phyloP scores from a whole-genome alignment of 2,113 vertebrate genomes.

The Gobio gobio region DNA sequence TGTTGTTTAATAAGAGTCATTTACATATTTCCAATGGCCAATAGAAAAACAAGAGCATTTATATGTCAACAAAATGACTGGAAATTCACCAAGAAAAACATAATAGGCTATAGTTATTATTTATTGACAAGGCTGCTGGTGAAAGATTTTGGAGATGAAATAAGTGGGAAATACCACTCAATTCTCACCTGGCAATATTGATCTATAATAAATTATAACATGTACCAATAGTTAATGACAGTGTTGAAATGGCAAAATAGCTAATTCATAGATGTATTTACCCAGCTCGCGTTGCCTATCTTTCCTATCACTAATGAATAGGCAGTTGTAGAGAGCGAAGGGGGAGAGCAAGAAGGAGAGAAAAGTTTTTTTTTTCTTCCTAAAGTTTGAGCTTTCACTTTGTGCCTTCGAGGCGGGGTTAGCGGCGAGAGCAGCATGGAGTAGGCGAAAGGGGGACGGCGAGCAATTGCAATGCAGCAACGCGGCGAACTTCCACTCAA shows the following conservation, averaged over 20 bases:
- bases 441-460: slow-evolving; percentile 68
- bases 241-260: neutral
- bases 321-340: slow-evolving; percentile 32
- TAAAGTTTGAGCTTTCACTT: slow-evolving; percentile 83
- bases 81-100: no score
- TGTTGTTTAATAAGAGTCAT: neutral
- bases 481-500: slow-evolving; percentile 80
- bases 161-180: neutral
- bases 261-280: neutral
- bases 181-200: neutral
- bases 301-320: neutral
- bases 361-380: slow-evolving; percentile 61
- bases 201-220: neutral
- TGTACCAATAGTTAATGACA: neutral
- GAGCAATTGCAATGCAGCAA: slow-evolving; percentile 79
- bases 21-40: no score
- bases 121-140: no score
- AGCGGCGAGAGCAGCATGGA: slow-evolving; percentile 65
- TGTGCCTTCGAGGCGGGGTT: slow-evolving; percentile 80
- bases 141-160: neutral
- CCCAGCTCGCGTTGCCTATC: neutral
- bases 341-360: slow-evolving; percentile 25
- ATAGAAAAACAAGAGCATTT: no score
- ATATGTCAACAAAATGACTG: no score
- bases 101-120: no score